A percentile compares a stretch with the other conserved stretches of the same genome.
Conservation (phyloP, 1,140 invertebrate species). For the Cryptotermes secundus region DNA sequence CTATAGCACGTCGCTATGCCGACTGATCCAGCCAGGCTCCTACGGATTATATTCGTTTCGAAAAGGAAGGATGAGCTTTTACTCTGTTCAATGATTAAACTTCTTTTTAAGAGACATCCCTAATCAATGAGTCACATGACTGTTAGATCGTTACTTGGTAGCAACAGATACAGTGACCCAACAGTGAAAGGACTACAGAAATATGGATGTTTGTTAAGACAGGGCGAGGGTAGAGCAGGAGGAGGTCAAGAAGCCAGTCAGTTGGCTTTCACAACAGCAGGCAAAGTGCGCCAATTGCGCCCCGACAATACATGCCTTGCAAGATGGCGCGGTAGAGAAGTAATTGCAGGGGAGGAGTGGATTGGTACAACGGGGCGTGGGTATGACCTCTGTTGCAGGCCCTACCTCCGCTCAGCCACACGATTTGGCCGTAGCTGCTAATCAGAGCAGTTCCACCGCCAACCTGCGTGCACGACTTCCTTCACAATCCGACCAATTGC, state of each 20-base stretch:
- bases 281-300: background rate
- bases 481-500: background rate
- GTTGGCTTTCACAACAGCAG: background rate
- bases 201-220: background rate
- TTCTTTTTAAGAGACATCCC: too few relatives aligned
- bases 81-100: too few relatives aligned
- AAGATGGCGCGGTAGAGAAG: background rate
- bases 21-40: too few relatives aligned
- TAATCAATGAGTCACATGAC: too few relatives aligned
- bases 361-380: background rate
- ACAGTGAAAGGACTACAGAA: background rate
- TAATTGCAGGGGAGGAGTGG: conserved; percentile 1
- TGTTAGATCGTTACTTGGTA: too few relatives aligned
- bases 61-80: too few relatives aligned
- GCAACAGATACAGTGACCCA: too few relatives aligned
- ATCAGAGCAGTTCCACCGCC: background rate
- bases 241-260: background rate
- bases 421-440: conserved; percentile 1
- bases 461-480: background rate
- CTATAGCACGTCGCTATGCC: too few relatives aligned
- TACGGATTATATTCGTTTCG: too few relatives aligned
- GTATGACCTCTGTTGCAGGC: conserved; percentile 1
- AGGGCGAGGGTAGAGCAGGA: background rate
- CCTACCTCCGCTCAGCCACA: background rate
- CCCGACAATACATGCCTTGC: background rate